A percentile compares a stretch with the other conserved stretches of the same genome.
These are phyloP conservation scores for Cephus pygmeus DNA, from an alignment of 2,888 invertebrate genomes.

Conservation along the genomic window DNA sequence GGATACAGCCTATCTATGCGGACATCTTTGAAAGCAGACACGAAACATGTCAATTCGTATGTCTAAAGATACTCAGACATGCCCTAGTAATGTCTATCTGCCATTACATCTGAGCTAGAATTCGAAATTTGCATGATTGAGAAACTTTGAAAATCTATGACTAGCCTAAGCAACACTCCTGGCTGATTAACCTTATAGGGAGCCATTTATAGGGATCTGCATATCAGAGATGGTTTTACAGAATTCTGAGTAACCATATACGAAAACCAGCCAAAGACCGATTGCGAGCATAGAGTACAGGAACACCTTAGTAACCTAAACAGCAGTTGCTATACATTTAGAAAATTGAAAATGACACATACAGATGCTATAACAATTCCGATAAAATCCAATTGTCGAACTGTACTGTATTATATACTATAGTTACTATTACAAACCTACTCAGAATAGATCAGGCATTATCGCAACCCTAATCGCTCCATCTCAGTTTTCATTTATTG, in stretches of 20 bases:
- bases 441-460: background rate
- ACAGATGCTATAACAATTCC: background rate
- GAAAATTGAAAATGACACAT: background rate
- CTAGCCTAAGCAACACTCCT: constrained; percentile 10
- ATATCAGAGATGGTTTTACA: no score
- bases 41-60: constrained; percentile 56
- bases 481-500: background rate
- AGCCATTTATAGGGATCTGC: background rate
- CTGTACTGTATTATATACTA: background rate
- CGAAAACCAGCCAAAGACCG: no score
- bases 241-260: no score
- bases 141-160: constrained; percentile 25
- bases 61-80: constrained; percentile 39
- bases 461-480: background rate
- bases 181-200: background rate
- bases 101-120: constrained; percentile 17
- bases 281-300: background rate
- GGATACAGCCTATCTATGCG: constrained; percentile 22
- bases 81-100: constrained; percentile 50
- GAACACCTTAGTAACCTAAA: background rate
- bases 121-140: constrained; percentile 32
- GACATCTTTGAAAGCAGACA: constrained; percentile 37
- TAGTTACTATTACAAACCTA: background rate
- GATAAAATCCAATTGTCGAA: background rate
- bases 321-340: no score